Conservation (phyloP, 2,888 invertebrate genomes). For the Napeogenes sylphis region DNA sequence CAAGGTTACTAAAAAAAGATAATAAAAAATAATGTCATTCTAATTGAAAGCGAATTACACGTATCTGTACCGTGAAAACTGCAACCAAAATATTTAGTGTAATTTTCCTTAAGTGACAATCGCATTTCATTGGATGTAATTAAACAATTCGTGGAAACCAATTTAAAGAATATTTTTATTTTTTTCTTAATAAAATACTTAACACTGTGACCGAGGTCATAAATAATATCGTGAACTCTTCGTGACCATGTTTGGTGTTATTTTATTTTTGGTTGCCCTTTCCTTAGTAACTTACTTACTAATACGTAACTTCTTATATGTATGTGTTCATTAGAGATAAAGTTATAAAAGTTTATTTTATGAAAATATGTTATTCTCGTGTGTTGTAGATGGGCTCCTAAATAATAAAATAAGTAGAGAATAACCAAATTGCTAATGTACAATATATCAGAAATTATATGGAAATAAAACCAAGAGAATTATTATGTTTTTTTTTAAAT, state of each 20-base stretch:
- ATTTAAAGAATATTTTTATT: background rate
- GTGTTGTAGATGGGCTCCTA: no score
- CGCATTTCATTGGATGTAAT: background rate
- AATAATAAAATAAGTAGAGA: no score
- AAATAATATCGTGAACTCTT: background rate
- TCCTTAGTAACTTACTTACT: background rate
- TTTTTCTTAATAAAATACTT: background rate
- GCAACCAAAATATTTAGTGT: slow-evolving; percentile 9
- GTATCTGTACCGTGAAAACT: slow-evolving; percentile 23
- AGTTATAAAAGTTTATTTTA: no score
- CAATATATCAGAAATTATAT: no score
- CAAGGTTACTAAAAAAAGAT: slow-evolving; percentile 57
- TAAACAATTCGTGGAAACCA: background rate
- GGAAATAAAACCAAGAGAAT: no score
- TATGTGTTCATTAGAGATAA: background rate
- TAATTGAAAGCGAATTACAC: slow-evolving; percentile 41
- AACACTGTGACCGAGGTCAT: background rate
- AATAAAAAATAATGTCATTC: slow-evolving; percentile 43
- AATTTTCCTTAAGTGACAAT: slow-evolving; percentile 10
- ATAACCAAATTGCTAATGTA: no score
- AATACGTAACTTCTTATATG: background rate
- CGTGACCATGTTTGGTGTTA: background rate
- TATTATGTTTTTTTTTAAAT: no score
- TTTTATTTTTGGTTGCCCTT: slow-evolving; percentile 1
- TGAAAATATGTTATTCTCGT: no score